A percentile compares a stretch with the other conserved stretches of the same genome.
Evolutionary conservation across 2,113 vertebrate genomes (phyloP).

Genomic region (Lasiurus cinereus): DNA sequence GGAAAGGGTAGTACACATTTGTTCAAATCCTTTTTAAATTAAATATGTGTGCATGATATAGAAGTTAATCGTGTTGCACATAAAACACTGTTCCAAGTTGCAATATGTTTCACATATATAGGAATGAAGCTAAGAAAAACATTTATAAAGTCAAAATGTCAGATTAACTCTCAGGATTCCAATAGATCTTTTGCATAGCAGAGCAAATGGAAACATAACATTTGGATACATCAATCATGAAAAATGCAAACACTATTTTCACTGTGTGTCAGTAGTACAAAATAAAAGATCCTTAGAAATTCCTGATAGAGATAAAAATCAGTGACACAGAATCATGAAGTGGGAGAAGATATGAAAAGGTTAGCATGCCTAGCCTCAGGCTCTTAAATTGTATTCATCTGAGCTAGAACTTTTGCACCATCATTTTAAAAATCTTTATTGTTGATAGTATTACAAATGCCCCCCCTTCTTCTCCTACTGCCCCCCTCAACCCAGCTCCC

Average conservation of each 20-base stretch:
- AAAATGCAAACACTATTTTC: constrained; percentile 41
- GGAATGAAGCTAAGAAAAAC: constrained; percentile 36
- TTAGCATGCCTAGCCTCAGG: neutral
- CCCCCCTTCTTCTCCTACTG: too few species aligned
- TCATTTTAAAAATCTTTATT: neutral
- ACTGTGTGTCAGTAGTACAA: neutral
- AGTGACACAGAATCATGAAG: neutral
- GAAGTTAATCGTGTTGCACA: constrained; percentile 41
- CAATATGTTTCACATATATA: neutral
- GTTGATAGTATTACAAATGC: too few species aligned
- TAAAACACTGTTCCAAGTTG: constrained; percentile 48
- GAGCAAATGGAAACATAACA: constrained; percentile 21
- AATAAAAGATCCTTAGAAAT: constrained; percentile 1
- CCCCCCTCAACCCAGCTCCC: too few species aligned
- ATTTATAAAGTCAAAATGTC: constrained; percentile 48
- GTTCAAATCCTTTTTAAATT: constrained; percentile 47
- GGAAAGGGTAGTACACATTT: constrained; percentile 60
- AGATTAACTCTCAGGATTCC: constrained; percentile 6
- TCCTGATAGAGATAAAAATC: constrained; percentile 18
- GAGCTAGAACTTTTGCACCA: neutral
- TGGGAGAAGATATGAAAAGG: neutral
- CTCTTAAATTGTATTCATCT: neutral
- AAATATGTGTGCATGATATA: constrained; percentile 45
- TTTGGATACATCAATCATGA: constrained; percentile 12
- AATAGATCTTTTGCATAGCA: neutral